These are phyloP conservation scores for Rhopilema esculentum DNA, from an alignment of 30 jellyfish, hydroid and myxozoan genomes.

Conservation along the genomic window DNA sequence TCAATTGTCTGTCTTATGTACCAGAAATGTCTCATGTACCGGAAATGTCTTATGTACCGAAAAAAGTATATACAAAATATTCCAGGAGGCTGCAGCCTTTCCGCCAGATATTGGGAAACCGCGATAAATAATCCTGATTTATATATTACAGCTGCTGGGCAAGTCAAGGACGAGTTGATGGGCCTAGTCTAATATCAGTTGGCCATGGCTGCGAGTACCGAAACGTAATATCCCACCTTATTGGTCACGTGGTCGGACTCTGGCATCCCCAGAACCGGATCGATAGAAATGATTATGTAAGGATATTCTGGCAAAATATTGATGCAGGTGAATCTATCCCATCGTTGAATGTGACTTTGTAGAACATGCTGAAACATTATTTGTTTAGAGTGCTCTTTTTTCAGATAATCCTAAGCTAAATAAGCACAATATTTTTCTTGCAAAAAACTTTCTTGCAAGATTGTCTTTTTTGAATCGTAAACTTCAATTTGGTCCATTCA, in stretches of 20 bases:
- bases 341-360: not conserved
- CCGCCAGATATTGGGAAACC: too few relatives aligned
- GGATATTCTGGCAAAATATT: constrained; percentile 61
- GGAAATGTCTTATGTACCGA: too few relatives aligned
- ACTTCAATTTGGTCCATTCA: too few relatives aligned
- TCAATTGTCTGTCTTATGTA: too few relatives aligned
- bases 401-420: too few relatives aligned
- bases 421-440: too few relatives aligned
- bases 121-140: not conserved
- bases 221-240: constrained; percentile 53
- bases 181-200: constrained; percentile 57
- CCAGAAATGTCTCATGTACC: too few relatives aligned
- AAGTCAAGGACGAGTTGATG: constrained; percentile 61
- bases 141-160: constrained; percentile 71
- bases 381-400: too few relatives aligned
- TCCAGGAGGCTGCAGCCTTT: too few relatives aligned
- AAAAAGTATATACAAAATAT: too few relatives aligned
- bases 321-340: constrained; percentile 31
- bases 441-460: too few relatives aligned
- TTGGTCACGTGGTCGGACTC: constrained; percentile 73
- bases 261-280: constrained; percentile 71
- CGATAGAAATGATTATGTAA: constrained; percentile 54
- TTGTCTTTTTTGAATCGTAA: too few relatives aligned
- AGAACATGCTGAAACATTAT: not conserved
- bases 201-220: constrained; percentile 68